Evolutionary conservation across 2,888 invertebrate species (phyloP), one percentile per base, ranked within the genome.

Genomic region (Pheosia tremula): DNA sequence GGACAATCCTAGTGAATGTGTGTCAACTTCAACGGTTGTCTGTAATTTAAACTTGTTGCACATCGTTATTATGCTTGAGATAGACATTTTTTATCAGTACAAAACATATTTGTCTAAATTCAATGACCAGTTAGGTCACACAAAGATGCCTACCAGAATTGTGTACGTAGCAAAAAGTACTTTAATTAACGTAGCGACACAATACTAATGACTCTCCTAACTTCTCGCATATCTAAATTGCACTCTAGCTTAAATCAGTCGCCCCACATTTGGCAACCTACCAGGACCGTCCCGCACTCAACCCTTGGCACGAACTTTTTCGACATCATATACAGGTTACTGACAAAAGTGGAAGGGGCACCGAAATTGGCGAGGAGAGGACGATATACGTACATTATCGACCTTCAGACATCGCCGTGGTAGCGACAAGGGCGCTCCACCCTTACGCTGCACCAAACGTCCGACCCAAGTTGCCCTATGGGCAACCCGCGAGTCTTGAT

Each of bases 321-420:
- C 41, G 13, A 49, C 43, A 39, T 54, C 53, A n/a, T 58, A 50
- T 57, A 67, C 41, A 54, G 66, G 61, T 58, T 36, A 55, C 54
- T 58, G 50, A 65, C 64, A 63, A 74, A 66, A 58, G 64, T 69
- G 54, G 68, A 66, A 71, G 69, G 55, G 62, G 66, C 63, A 61
- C 38, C 11, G 56, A 68, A 70, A 63, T 59, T 57, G 54, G 9
- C 58, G 66, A 62, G 54, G 64, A 66, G 76, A 74, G 59, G 65
- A 61, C 67, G 63, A 68, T 56, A 62, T 69, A 68, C 58, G 61
- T 71, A 75, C 56, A 67, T 53, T 24, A 36, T 47, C 64, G 79
- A 74, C 79, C 80, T 80, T 80, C 75, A 78, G 71, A 72, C 72
- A 58, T 59, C 60, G n/a, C 56, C 61, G 56, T 58, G 55, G 38